These are phyloP conservation scores for Acomys russatus DNA, from an alignment of 2,797 vertebrate species.

Conservation along the genomic window DNA sequence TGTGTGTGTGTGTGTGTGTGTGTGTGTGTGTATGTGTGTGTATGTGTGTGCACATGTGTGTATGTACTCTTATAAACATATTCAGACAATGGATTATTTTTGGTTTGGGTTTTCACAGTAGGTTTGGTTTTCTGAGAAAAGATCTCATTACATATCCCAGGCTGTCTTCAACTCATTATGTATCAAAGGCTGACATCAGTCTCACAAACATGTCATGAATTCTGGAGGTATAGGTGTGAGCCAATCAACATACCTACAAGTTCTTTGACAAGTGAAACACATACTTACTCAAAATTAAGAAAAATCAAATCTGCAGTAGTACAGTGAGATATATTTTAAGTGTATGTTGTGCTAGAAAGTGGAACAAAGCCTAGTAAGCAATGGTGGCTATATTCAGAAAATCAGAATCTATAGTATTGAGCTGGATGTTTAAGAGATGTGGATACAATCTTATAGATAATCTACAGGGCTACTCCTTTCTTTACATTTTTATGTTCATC, in stretches of 20 bases:
- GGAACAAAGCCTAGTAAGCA: not conserved
- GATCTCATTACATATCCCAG: not conserved
- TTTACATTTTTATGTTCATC: not conserved
- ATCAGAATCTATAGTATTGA: not conserved
- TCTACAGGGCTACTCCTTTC: not conserved
- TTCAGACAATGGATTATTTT: not conserved
- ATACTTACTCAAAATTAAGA: constrained; percentile 30
- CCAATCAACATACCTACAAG: not conserved
- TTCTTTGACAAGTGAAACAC: not conserved
- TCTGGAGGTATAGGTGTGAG: not conserved
- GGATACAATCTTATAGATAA: not conserved
- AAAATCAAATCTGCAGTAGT: not conserved
- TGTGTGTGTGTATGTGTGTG: not conserved
- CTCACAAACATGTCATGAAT: not conserved
- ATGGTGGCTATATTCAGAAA: not conserved
- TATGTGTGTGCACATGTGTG: not conserved
- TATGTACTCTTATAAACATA: not conserved
- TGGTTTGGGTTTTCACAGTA: too few species aligned
- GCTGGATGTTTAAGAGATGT: not conserved
- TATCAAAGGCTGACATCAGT: not conserved
- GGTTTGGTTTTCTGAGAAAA: not conserved
- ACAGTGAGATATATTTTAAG: not conserved
- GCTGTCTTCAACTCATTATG: not conserved
- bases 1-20: not conserved
- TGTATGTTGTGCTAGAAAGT: not conserved